These are phyloP conservation scores for Myotis vivesi DNA, from an alignment of 2,797 vertebrate genomes.

Conservation along the genomic window DNA sequence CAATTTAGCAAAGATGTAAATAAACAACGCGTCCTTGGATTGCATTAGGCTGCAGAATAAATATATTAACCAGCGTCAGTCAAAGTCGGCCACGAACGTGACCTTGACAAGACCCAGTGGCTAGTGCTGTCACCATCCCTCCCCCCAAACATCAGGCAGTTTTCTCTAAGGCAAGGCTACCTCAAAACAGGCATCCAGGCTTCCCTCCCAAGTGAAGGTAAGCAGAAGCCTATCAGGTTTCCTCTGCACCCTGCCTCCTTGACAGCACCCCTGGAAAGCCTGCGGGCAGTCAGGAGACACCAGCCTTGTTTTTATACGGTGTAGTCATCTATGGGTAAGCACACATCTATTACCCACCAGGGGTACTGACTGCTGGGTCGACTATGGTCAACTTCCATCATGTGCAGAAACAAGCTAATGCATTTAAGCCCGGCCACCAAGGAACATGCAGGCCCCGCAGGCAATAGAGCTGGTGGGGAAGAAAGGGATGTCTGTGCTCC, in stretches of 20 bases:
- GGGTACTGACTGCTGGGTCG: background rate
- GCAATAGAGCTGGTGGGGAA: background rate
- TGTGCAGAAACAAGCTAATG: background rate
- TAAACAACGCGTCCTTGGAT: slow-evolving; percentile 67
- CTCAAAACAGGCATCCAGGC: background rate
- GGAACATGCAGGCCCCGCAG: background rate
- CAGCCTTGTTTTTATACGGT: background rate
- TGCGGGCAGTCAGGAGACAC: slow-evolving; percentile 40
- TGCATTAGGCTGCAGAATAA: slow-evolving; percentile 76
- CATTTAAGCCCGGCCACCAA: slow-evolving; percentile 7
- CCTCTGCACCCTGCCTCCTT: background rate
- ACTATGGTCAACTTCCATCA: background rate
- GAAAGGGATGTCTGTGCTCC: background rate
- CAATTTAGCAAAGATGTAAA: slow-evolving; percentile 78
- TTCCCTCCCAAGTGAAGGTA: slow-evolving; percentile 60
- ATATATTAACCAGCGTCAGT: slow-evolving; percentile 68
- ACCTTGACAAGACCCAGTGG: slow-evolving; percentile 74
- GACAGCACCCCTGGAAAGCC: background rate
- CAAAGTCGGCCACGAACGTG: slow-evolving; percentile 60
- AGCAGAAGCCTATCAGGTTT: slow-evolving; percentile 41
- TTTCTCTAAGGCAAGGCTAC: slow-evolving; percentile 7
- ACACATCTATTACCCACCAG: slow-evolving; percentile 5
- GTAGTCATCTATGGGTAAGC: background rate
- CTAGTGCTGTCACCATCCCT: background rate
- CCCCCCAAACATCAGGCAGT: background rate